These are phyloP conservation scores for Probaryconus sp. DNA, from an alignment of 1,140 invertebrate species.

Conservation along the genomic window DNA sequence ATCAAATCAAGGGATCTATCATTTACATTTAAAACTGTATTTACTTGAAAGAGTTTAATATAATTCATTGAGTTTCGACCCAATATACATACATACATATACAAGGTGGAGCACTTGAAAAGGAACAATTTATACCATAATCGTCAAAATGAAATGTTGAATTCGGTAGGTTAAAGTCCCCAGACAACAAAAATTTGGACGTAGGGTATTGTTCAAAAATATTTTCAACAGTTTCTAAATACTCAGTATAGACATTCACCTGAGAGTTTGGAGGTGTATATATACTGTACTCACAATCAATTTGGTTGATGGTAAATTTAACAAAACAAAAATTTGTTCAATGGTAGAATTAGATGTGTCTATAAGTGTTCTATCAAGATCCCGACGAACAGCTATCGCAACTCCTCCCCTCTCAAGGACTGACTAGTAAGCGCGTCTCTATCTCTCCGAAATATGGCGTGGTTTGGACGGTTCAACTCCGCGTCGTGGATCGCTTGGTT, in stretches of 20 bases:
- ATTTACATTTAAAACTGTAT: background rate
- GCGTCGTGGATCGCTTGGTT: no score
- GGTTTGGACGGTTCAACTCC: no score
- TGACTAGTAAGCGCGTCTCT: background rate
- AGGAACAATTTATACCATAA: background rate
- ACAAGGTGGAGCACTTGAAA: background rate
- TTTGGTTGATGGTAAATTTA: no score
- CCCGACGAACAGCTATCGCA: background rate
- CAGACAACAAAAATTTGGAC: conserved; percentile 4
- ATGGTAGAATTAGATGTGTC: no score
- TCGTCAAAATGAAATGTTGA: background rate
- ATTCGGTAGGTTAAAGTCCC: conserved; percentile 1
- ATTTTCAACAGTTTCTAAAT: background rate
- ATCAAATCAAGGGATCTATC: background rate
- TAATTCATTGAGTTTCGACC: background rate
- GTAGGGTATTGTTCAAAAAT: conserved; percentile 5
- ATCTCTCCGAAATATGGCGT: no score
- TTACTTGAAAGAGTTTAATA: background rate
- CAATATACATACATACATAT: background rate
- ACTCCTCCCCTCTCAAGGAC: background rate
- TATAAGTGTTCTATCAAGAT: background rate
- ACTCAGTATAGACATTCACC: background rate
- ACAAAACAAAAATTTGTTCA: no score
- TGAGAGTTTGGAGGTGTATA: conserved; percentile 1
- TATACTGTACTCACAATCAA: no score